Percentiles rank a stretch among this genome's conserved stretches.
Conservation (phyloP, 2,113 vertebrate genomes). For the Xenus cinereus region DNA sequence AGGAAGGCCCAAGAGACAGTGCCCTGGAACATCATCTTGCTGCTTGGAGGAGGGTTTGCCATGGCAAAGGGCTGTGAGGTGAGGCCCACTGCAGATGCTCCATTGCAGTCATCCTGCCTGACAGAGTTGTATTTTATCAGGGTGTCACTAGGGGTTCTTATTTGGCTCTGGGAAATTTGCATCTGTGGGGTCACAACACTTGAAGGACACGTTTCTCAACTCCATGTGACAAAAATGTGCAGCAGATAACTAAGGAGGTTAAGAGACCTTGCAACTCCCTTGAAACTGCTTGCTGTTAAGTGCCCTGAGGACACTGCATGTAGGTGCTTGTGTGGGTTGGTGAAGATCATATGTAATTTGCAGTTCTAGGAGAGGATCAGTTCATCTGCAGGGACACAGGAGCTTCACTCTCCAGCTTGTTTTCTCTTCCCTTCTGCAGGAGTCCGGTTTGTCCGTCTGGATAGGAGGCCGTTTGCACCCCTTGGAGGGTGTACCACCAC, state of each 20-base stretch:
- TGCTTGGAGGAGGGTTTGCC: conserved; percentile 94
- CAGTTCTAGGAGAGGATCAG: not conserved
- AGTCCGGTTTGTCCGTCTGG: conserved; percentile 92
- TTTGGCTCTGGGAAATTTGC: not conserved
- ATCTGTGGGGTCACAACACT: not conserved
- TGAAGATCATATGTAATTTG: not conserved
- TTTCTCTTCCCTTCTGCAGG: conserved; percentile 70
- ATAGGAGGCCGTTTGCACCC: conserved; percentile 90
- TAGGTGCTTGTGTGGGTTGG: not conserved
- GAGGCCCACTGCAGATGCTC: not conserved
- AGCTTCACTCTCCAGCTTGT: not conserved
- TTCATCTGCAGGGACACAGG: not conserved
- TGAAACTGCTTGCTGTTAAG: not conserved
- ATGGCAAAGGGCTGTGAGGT: conserved; percentile 99
- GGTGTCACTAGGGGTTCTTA: not conserved
- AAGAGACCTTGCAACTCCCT: not conserved
- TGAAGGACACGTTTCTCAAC: not conserved
- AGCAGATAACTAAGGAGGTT: not conserved
- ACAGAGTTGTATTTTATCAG: not conserved
- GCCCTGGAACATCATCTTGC: conserved; percentile 94
- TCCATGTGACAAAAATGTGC: not conserved
- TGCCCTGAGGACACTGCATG: not conserved
- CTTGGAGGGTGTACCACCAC: conserved; percentile 82
- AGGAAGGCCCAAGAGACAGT: conserved; percentile 89
- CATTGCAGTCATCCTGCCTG: not conserved